Evolutionary conservation across 2,888 invertebrate species (phyloP).

Genomic region (Isoperla grammatica): DNA sequence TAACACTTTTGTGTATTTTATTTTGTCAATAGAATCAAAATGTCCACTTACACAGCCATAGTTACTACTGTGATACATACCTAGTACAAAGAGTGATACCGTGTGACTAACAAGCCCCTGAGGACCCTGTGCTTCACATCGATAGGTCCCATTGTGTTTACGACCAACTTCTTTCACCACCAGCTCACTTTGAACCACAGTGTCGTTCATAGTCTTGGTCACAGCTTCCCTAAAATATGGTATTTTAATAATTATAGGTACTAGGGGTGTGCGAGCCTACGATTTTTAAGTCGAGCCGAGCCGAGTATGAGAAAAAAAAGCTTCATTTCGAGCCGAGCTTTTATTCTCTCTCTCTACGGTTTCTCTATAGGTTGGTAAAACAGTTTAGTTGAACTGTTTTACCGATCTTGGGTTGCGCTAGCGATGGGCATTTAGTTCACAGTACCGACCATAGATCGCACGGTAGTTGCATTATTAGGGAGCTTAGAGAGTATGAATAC

Average conservation of each 20-base stretch:
- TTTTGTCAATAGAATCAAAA: not conserved
- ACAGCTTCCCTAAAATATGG: not conserved
- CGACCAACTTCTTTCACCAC: slow-evolving; percentile 53
- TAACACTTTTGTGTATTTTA: not conserved
- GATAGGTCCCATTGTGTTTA: slow-evolving; percentile 69
- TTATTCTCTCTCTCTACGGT: too few species aligned
- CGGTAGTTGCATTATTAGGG: too few species aligned
- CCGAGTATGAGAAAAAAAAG: too few species aligned
- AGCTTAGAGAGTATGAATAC: too few species aligned
- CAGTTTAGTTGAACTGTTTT: too few species aligned
- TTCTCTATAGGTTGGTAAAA: too few species aligned
- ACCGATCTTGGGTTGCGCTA: too few species aligned
- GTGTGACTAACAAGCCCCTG: slow-evolving; percentile 45
- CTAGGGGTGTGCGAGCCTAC: too few species aligned
- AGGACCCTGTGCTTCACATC: slow-evolving; percentile 46
- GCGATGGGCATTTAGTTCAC: too few species aligned
- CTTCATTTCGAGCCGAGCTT: slow-evolving; percentile 36
- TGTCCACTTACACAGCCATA: not conserved
- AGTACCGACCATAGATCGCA: too few species aligned
- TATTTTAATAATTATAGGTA: too few species aligned
- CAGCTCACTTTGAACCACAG: slow-evolving; percentile 54
- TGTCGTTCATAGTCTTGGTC: slow-evolving; percentile 48
- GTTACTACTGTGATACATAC: slow-evolving; percentile 40
- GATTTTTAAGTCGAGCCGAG: too few species aligned
- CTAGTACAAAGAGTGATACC: slow-evolving; percentile 56